These are phyloP conservation scores for Agonum fuliginosum DNA, from an alignment of 2,888 invertebrate species.

Conservation along the genomic window DNA sequence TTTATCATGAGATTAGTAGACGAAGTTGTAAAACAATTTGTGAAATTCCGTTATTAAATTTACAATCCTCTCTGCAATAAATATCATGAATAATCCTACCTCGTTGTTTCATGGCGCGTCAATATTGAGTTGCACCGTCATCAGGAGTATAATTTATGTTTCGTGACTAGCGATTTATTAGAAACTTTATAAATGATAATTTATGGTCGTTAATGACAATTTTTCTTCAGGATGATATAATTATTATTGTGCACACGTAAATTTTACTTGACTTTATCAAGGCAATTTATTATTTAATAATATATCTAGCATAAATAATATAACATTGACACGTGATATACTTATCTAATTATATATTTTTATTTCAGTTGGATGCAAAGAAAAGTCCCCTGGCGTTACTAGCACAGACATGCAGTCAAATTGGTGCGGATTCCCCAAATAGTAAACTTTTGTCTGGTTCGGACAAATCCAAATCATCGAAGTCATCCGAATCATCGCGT, in stretches of 20 bases:
- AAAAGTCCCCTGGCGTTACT: constrained; percentile 96
- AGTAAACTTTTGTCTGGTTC: constrained; percentile 84
- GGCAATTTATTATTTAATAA: background rate
- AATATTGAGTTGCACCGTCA: constrained; percentile 35
- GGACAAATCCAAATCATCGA: constrained; percentile 79
- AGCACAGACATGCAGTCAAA: constrained; percentile 98
- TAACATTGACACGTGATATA: constrained; percentile 43
- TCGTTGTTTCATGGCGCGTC: background rate
- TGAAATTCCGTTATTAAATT: constrained; percentile 37
- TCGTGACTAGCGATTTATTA: constrained; percentile 28
- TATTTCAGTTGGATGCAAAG: constrained; percentile 95
- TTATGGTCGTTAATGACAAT: constrained; percentile 22
- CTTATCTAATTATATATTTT: constrained; percentile 58
- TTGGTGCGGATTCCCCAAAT: constrained; percentile 91
- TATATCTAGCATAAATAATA: background rate
- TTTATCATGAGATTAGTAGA: constrained; percentile 32
- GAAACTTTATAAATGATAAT: constrained; percentile 32
- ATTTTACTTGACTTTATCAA: background rate
- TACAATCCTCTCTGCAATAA: constrained; percentile 33
- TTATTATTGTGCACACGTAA: background rate
- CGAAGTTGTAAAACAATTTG: constrained; percentile 30
- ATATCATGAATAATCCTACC: constrained; percentile 23
- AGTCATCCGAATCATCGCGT: constrained; percentile 73
- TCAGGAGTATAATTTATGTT: constrained; percentile 28
- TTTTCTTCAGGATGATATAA: constrained; percentile 13